Base-by-base conservation (phyloP, 2,888 invertebrate species). In the Kryphioiulus occultus region DNA sequence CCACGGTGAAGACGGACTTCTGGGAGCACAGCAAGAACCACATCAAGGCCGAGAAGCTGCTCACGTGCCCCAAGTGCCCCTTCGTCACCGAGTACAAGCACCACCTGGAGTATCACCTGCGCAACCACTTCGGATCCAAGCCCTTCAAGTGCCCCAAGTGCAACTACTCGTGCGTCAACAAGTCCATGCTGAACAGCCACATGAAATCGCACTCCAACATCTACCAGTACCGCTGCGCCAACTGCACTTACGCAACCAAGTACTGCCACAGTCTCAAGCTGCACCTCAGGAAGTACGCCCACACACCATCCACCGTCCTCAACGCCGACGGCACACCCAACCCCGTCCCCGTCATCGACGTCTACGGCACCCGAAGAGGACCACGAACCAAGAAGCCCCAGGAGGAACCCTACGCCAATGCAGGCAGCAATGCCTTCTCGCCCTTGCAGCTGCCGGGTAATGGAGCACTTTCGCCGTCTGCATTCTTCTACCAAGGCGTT, bases 81-180 rank as follows among this genome's bases (percentile, higher is more conserved):
- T 99, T 99, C 91, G 98, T 99, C 4, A 99, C 99, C 0, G 99
- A 99, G 92, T 97, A 98, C 93, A 99, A 99, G 91, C 99, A 99
- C 91, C 99, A 99, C 90, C 93, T 99, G 88, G 99, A 99, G 91
- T 99, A 99, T 91, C 99, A 99, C 92, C 94, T 98, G 91, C 94
- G 97, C 83, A 99, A 99, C 92, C 99, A 99, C 92, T 94, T 95
- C 90, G 98, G 98, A 68, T 95, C 96, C 0, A 99, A 99, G 91
- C 99, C 99, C 0, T 99, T 96, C 93, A 96, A 96, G 91, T 99
- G 99, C 92, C 94, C 94, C 89, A 95, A 97, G 91, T 99, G 99
- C 92, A 94, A 94, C 26, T 98, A 98, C 91, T 94, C 95, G 0
- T 99, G 98, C 91, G 98, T 98, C n/a, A 99, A 98, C 93, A 98